Evolutionary conservation across 2,113 vertebrate genomes (phyloP), one percentile per base, ranked within the genome.

Genomic region (Amphilophus citrinellus): DNA sequence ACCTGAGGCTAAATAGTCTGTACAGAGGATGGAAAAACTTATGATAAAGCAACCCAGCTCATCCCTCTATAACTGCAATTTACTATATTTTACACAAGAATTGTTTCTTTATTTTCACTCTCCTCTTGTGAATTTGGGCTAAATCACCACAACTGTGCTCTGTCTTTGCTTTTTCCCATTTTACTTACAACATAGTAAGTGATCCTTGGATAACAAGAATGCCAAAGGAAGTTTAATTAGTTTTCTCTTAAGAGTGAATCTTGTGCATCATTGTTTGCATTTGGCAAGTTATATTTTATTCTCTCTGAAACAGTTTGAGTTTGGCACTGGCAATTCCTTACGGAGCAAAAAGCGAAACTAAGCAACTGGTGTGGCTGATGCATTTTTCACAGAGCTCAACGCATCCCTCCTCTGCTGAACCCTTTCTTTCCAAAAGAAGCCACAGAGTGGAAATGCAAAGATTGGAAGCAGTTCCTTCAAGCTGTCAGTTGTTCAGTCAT

Each of bases 361-460:
- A 82, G 73, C 78, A 76, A 86, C 73, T 9, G 37, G 80, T 83
- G 75, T 63, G 83, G 82, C 63, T 53, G 27, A 85, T 88, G 44
- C 30, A 89, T 94, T 90, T 94, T 93, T 94, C 85, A 92, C 87
- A 22, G 6, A 47, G 30, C 83, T 79, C 79, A 83, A 90, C 73
- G 85, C 65, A 73, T 81, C 82, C 42, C 7, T n/a, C 79, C 44
- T 83, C 39, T 82, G 82, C 62, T 18, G 14, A 77, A 80, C 37
- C 82, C 35, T 58, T 79, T n/a, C 32, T 84, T 56, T 85, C 75
- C 59, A 80, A 86, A 87, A 80, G 78, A 80, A 77, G 66, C 80
- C 37, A 5, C 82, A 6, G 80, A 83, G 73, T 59, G 61, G 4
- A 73, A 82, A 91, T 59, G 50, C 32, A 56, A 65, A 84, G 80